Base-by-base conservation (phyloP, 2,888 invertebrate species). In the Lacanobia oleracea region DNA sequence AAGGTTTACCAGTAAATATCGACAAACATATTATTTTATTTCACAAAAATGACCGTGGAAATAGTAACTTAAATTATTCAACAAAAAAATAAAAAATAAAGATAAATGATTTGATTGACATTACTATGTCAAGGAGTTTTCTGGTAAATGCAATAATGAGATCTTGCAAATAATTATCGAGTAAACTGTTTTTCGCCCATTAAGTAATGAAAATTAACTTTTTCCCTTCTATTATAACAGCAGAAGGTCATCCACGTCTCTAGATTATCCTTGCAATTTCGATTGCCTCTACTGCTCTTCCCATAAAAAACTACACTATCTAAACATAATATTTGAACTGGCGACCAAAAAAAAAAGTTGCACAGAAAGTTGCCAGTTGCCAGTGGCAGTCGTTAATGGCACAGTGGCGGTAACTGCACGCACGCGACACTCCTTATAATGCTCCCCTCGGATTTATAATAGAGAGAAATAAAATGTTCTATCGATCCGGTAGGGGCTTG, bases 361-460 rank as follows among this genome's bases (percentile, higher is more conserved):
- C 74, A 72, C 67, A 60, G 67, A 77, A 77, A 59, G 67, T 68
- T 64, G 62, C 60, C 70, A 77, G 78, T 82, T 66, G 68, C 66
- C 64, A 63, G 73, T 77, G 70, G 81, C 72, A 83, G 73, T 81
- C 79, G 79, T 83, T 86, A 87, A 86, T 86, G 83, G 85, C 78
- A 67, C 67, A 75, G 76, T 80, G 75, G 81, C 86, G 82, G 76
- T 94, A 93, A 94, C 92, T 89, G 91, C 88, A 79, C 87, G 91
- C 94, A 94, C 94, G 94, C 94, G 95, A 91, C 94, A 86, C 88
- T 90, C 90, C 93, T 94, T 91, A 89, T 91, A 91, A 90, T 86
- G 65, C 57, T 90, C 92, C 94, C 93, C 89, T 86, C 88, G 86
- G 88, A 88, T 92, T 93, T 91, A 91, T 92, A 92, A 92, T 92